phyloP scores from a whole-genome alignment of 2,113 vertebrate genomes.

The Cephalophus harveyi region DNA sequence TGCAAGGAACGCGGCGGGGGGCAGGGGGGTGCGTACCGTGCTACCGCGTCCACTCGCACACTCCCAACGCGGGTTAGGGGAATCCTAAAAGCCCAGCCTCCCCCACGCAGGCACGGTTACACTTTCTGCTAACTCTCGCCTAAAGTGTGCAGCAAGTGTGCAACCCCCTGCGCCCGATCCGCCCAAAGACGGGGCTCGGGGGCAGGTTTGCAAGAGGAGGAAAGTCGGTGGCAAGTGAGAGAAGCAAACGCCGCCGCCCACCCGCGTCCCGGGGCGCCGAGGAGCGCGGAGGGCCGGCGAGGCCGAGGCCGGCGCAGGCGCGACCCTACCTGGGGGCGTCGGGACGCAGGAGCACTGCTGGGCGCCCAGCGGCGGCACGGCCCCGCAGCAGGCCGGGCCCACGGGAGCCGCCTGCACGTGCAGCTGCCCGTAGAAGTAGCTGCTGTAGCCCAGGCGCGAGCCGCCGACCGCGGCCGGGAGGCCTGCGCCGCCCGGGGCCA shows the following conservation, averaged over 20 bases:
- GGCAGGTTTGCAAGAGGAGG: background rate
- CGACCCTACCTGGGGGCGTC: slow-evolving; percentile 71
- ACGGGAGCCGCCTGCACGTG: slow-evolving; percentile 90
- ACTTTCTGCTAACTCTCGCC: background rate
- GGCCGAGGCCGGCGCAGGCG: background rate
- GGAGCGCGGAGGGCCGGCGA: background rate
- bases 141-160: background rate
- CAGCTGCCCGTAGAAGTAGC: slow-evolving; percentile 96
- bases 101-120: background rate
- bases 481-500: slow-evolving; percentile 84
- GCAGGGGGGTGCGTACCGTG: background rate
- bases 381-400: slow-evolving; percentile 91
- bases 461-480: slow-evolving; percentile 85
- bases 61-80: background rate
- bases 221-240: background rate
- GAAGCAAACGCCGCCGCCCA: background rate
- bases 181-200: rapidly evolving
- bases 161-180: background rate
- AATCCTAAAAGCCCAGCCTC: background rate
- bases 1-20: background rate
- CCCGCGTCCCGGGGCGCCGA: background rate
- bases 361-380: slow-evolving; percentile 87
- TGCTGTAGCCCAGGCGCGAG: slow-evolving; percentile 91
- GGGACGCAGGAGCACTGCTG: slow-evolving; percentile 95
- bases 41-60: background rate